Percentiles rank a stretch among this genome's conserved stretches.
phyloP scores from a whole-genome alignment of 2,888 invertebrate genomes.

The Uropetala carovei region DNA sequence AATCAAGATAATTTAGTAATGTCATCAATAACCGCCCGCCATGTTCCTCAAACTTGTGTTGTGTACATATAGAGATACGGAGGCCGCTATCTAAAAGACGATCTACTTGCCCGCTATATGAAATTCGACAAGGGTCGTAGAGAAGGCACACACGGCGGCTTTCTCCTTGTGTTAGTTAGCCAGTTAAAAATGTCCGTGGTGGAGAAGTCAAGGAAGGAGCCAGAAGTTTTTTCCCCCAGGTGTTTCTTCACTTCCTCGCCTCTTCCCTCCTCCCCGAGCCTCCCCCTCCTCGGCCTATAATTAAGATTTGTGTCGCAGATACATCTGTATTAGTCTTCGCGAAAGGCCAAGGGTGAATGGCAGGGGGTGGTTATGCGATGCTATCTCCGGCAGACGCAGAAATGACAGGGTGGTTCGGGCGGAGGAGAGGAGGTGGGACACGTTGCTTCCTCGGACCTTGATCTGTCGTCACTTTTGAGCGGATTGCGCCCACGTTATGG shows the following conservation, averaged over 20 bases:
- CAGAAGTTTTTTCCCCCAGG: neutral
- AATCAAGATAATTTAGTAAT: conserved; percentile 20
- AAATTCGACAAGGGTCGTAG: neutral
- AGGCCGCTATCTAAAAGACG: neutral
- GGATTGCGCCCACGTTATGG: neutral
- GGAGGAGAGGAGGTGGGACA: neutral
- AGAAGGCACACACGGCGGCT: neutral
- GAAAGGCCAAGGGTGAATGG: conserved; percentile 50
- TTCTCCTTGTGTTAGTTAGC: conserved; percentile 25
- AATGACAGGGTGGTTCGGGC: conserved; percentile 26
- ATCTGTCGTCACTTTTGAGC: conserved; percentile 36
- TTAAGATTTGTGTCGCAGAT: conserved; percentile 61
- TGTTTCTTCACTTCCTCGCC: neutral
- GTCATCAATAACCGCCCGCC: neutral
- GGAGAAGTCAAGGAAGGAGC: neutral
- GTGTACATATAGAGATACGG: neutral
- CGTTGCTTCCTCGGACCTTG: conserved; percentile 13
- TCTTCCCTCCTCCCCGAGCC: neutral
- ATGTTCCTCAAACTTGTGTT: neutral
- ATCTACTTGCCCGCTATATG: conserved; percentile 25
- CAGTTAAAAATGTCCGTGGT: neutral
- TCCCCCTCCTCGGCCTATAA: conserved; percentile 27
- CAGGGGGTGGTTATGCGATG: conserved; percentile 42
- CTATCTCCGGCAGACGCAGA: conserved; percentile 42
- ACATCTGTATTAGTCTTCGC: conserved; percentile 48